Percentiles rank a stretch among this genome's conserved stretches.
phyloP scores from a whole-genome alignment of 2,888 invertebrate species.

The Xanthorhoe spadicearia region DNA sequence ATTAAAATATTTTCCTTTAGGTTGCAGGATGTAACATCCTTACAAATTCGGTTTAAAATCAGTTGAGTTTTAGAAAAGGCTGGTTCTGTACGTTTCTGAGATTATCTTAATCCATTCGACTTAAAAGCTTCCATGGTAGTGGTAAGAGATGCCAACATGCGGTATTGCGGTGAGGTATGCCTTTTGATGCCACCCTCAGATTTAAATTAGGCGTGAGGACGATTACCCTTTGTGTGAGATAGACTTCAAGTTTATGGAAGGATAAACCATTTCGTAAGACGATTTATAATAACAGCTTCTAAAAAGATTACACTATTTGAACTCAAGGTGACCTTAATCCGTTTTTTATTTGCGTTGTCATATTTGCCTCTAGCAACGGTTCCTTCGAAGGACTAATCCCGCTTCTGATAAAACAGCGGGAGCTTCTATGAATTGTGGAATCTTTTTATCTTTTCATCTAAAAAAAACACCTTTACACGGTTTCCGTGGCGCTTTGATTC shows the following conservation, averaged over 20 bases:
- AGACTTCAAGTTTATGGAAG: slow-evolving; percentile 18
- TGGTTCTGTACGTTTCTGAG: neutral
- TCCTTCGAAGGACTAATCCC: slow-evolving; percentile 73
- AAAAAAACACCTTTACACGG: slow-evolving; percentile 70
- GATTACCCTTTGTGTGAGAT: slow-evolving; percentile 28
- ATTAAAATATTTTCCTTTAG: no score
- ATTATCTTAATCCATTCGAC: slow-evolving; percentile 7
- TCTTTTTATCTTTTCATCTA: slow-evolving; percentile 76
- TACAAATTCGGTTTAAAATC: neutral
- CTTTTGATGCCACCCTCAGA: slow-evolving; percentile 52
- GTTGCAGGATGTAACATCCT: neutral
- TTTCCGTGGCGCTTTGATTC: slow-evolving; percentile 80
- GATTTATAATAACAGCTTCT: slow-evolving; percentile 35
- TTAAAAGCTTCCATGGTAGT: slow-evolving; percentile 19
- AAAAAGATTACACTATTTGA: slow-evolving; percentile 55
- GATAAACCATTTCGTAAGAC: slow-evolving; percentile 27
- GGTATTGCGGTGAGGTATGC: slow-evolving; percentile 40
- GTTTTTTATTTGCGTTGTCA: slow-evolving; percentile 70
- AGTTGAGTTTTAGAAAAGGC: neutral
- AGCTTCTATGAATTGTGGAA: slow-evolving; percentile 76
- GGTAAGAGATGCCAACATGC: slow-evolving; percentile 31
- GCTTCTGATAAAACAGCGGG: slow-evolving; percentile 83
- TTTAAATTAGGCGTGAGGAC: slow-evolving; percentile 42
- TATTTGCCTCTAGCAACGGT: slow-evolving; percentile 68
- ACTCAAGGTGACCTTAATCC: slow-evolving; percentile 66